These are phyloP conservation scores for Allolobophora icterica DNA, from an alignment of 2,888 invertebrate species.

Conservation along the genomic window DNA sequence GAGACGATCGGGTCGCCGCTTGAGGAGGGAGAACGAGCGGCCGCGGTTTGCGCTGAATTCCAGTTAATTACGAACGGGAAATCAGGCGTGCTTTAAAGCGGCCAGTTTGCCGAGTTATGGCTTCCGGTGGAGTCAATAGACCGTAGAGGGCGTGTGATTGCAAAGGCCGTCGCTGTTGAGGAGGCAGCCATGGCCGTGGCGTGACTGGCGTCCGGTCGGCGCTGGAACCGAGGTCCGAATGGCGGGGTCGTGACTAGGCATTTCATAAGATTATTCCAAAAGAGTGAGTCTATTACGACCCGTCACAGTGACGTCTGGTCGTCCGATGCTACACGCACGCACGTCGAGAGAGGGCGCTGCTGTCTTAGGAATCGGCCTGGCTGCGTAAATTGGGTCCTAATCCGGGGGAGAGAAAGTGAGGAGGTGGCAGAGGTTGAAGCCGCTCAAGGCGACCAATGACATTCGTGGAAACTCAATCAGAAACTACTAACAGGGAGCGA, in stretches of 20 bases:
- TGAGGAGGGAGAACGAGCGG: not conserved
- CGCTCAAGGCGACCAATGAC: not conserved
- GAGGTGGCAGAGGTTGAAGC: not conserved
- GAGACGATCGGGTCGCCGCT: not conserved
- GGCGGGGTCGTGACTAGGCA: constrained; percentile 24
- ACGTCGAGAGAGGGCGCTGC: not conserved
- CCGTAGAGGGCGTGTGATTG: constrained; percentile 8
- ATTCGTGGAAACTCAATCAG: not conserved
- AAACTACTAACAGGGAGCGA: not conserved
- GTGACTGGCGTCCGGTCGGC: not conserved
- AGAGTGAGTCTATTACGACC: not conserved
- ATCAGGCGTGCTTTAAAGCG: constrained; percentile 21
- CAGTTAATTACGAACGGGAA: constrained; percentile 29
- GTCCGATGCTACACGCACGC: not conserved
- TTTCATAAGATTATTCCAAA: not conserved
- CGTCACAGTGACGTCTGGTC: not conserved
- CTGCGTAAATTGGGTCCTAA: not conserved
- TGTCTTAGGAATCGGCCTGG: not conserved
- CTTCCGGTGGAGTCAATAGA: constrained; percentile 14
- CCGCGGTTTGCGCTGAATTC: not conserved
- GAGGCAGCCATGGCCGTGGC: not conserved
- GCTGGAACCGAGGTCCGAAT: not conserved
- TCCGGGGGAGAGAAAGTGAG: not conserved
- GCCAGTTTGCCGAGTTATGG: constrained; percentile 21
- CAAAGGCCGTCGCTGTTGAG: not conserved